These are phyloP conservation scores for Montipora efflorescens DNA, from an alignment of 64 coral and sea anemone species.

Conservation along the genomic window DNA sequence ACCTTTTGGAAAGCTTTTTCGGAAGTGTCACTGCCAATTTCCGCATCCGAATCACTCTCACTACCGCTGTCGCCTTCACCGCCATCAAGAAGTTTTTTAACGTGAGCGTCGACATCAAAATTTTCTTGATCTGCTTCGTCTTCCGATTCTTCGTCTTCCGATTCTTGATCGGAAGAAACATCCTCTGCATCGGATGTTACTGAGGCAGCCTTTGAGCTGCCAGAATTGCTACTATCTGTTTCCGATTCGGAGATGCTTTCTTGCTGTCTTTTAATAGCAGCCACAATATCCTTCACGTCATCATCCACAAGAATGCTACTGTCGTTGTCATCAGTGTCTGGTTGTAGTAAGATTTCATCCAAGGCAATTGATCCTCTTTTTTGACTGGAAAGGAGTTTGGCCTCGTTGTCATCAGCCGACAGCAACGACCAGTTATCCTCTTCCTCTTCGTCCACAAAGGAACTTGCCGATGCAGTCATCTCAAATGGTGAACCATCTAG, in stretches of 20 bases:
- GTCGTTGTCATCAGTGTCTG: not conserved
- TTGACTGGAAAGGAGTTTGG: conserved; percentile 3
- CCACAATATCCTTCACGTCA: not conserved
- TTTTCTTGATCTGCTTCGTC: conserved; percentile 12
- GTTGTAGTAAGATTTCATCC: conserved; percentile 7
- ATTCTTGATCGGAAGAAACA: conserved; percentile 9
- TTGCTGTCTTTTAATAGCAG: not conserved
- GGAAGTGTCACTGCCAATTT: conserved; percentile 1
- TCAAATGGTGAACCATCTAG: not conserved
- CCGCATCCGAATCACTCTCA: conserved; percentile 3
- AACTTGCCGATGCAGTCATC: not conserved
- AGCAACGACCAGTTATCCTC: not conserved
- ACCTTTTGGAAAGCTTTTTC: conserved; percentile 15
- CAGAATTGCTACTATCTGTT: not conserved
- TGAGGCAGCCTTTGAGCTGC: not conserved
- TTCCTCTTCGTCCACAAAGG: not conserved
- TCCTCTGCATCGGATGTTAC: not conserved
- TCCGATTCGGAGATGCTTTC: not conserved
- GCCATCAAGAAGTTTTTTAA: conserved; percentile 24
- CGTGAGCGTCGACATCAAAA: conserved; percentile 57
- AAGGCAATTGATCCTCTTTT: not conserved
- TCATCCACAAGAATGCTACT: not conserved
- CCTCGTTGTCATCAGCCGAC: not conserved
- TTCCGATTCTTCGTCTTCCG: conserved; percentile 1
- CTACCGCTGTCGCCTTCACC: not conserved